phyloP scores from a whole-genome alignment of 37 sponge, comb jelly and placozoan genomes.

The Crambe crambe region DNA sequence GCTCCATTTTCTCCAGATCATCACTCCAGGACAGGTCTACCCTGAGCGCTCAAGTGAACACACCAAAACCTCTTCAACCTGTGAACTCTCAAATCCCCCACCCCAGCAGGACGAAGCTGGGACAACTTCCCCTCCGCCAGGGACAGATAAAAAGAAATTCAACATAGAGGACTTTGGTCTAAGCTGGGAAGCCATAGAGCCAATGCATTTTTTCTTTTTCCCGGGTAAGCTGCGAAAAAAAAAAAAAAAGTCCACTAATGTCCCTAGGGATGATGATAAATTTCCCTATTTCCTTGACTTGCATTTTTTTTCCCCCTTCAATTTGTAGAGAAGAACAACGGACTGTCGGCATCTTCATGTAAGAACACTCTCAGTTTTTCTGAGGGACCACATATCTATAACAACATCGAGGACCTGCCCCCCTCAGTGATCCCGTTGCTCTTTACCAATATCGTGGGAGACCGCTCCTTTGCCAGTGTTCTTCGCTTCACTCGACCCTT shows the following conservation, averaged over 20 bases:
- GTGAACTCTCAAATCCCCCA: neutral
- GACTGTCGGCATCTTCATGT: too few species aligned
- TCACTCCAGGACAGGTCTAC: conserved; percentile 49
- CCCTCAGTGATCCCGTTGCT: conserved; percentile 55
- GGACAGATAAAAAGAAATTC: conserved; percentile 22
- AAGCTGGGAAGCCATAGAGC: conserved; percentile 58
- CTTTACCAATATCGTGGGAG: conserved; percentile 52
- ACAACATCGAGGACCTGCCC: conserved; percentile 16
- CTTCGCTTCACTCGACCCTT: conserved; percentile 64
- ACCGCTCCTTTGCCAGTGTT: conserved; percentile 26
- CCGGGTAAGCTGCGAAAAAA: conserved; percentile 51
- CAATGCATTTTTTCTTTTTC: conserved; percentile 58
- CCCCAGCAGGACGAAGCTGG: neutral
- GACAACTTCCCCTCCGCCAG: neutral
- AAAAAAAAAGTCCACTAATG: too few species aligned
- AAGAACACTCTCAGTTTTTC: neutral
- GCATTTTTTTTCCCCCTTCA: too few species aligned
- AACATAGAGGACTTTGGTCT: conserved; percentile 53
- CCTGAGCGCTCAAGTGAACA: conserved; percentile 21
- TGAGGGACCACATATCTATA: conserved; percentile 50
- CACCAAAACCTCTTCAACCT: neutral
- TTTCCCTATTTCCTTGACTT: too few species aligned
- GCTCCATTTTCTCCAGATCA: conserved; percentile 46
- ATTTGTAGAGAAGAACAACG: too few species aligned
- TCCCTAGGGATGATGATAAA: too few species aligned